phyloP scores from a whole-genome alignment of 2,113 vertebrate genomes.

The Muntiacus muntjak region DNA sequence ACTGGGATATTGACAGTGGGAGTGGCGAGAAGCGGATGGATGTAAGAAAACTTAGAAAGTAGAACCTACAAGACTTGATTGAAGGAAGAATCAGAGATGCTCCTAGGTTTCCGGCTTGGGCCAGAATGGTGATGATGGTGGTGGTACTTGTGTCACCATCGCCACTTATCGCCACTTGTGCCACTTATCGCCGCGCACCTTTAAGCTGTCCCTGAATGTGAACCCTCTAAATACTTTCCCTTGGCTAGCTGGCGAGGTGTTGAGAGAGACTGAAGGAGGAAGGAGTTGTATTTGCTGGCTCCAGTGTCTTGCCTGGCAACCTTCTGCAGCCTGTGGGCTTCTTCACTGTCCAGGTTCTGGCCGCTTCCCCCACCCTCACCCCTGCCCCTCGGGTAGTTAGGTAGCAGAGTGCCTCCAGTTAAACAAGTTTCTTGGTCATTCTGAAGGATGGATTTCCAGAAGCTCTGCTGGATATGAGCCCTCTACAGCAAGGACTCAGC shows the following conservation, averaged over 20 bases:
- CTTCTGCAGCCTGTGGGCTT: not conserved
- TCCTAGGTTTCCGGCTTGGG: not conserved
- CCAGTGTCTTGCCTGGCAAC: not conserved
- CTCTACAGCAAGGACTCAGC: not conserved
- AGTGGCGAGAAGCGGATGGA: not conserved
- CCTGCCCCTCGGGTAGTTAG: not conserved
- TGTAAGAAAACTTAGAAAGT: not conserved
- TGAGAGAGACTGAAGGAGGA: not conserved
- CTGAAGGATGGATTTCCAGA: not conserved
- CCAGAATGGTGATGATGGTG: not conserved
- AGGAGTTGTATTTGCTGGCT: not conserved
- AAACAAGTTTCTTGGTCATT: not conserved
- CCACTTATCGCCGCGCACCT: not conserved
- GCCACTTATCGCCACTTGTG: not conserved
- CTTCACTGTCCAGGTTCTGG: not conserved
- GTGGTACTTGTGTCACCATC: not conserved
- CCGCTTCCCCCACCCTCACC: not conserved
- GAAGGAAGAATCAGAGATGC: not conserved
- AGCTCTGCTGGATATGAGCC: not conserved
- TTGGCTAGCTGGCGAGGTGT: not conserved
- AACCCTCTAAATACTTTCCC: not conserved
- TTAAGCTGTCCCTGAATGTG: not conserved
- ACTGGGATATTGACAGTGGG: not conserved
- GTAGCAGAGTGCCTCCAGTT: not conserved
- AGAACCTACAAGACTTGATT: not conserved